Percentiles rank a stretch among this genome's conserved stretches.
phyloP scores from a whole-genome alignment of 2,888 invertebrate species.

The Hemistola chrysoprasaria region DNA sequence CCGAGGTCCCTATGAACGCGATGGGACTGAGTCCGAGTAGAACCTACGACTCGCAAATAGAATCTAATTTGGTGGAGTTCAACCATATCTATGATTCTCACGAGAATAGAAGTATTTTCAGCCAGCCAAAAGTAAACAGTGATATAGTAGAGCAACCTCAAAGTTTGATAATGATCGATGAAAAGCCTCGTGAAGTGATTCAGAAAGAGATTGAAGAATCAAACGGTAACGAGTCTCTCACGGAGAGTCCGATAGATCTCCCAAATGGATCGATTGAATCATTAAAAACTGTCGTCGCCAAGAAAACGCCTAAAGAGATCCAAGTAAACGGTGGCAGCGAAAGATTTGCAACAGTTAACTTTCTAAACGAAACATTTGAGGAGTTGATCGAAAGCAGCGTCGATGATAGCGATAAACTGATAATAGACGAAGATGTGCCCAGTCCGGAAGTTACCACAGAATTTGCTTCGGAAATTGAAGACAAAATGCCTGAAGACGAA shows the following conservation, averaged over 20 bases:
- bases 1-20: slow-evolving; percentile 55
- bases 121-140: slow-evolving; percentile 32
- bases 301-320: slow-evolving; percentile 2
- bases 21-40: slow-evolving; percentile 47
- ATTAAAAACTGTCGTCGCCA: slow-evolving; percentile 3
- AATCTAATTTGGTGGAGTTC: slow-evolving; percentile 32
- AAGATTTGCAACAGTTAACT: slow-evolving; percentile 67
- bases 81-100: slow-evolving; percentile 53
- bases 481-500: slow-evolving; percentile 23
- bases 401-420: slow-evolving; percentile 49
- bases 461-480: slow-evolving; percentile 9
- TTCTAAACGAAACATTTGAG: slow-evolving; percentile 68
- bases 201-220: slow-evolving; percentile 6
- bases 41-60: slow-evolving; percentile 47
- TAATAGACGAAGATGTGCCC: slow-evolving; percentile 12
- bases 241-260: slow-evolving; percentile 16
- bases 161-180: slow-evolving; percentile 18
- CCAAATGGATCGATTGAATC: slow-evolving; percentile 27
- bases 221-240: neutral
- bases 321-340: slow-evolving; percentile 57
- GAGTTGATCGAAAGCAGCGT: slow-evolving; percentile 74
- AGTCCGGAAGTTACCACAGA: slow-evolving; percentile 1
- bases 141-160: slow-evolving; percentile 19
- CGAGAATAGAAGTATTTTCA: slow-evolving; percentile 16
- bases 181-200: neutral